phyloP scores from a whole-genome alignment of 2,797 vertebrate species.

The Coregonus ussuriensis region DNA sequence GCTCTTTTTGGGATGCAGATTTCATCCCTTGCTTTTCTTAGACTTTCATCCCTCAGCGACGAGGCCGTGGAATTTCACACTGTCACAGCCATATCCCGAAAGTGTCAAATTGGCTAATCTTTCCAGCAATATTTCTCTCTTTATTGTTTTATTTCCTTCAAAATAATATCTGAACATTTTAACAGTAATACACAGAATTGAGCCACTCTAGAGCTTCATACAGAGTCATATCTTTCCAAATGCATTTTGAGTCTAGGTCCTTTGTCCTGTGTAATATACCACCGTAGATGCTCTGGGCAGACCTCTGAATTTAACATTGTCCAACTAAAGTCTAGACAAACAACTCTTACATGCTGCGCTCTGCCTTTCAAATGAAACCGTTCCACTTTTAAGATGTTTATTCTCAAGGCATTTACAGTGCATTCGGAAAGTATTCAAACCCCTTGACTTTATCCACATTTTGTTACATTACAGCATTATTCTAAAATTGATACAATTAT shows the following conservation, averaged over 20 bases:
- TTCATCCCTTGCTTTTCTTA: slow-evolving; percentile 76
- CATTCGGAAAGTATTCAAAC: no score
- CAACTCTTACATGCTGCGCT: background rate
- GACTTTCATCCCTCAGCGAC: slow-evolving; percentile 75
- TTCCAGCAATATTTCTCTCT: slow-evolving; percentile 40
- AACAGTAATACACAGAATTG: slow-evolving; percentile 12
- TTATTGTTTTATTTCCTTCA: slow-evolving; percentile 37
- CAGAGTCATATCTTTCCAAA: slow-evolving; percentile 25
- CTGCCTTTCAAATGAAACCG: no score
- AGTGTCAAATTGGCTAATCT: slow-evolving; percentile 68
- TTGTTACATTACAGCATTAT: no score
- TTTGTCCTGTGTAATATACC: background rate
- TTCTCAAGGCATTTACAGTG: background rate
- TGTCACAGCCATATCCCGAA: slow-evolving; percentile 74
- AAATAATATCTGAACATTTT: slow-evolving; percentile 28
- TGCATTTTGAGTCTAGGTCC: no score
- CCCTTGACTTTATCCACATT: no score
- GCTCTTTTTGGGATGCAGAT: slow-evolving; percentile 29
- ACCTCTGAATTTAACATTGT: background rate
- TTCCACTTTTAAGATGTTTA: background rate
- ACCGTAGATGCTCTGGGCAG: background rate
- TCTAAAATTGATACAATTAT: no score
- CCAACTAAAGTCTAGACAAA: background rate
- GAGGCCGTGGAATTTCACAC: slow-evolving; percentile 77
- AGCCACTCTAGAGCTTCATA: background rate